A percentile compares a stretch with the other conserved stretches of the same genome.
Evolutionary conservation across 2,888 invertebrate genomes (phyloP).

Genomic region (Linnaemya tessellans): DNA sequence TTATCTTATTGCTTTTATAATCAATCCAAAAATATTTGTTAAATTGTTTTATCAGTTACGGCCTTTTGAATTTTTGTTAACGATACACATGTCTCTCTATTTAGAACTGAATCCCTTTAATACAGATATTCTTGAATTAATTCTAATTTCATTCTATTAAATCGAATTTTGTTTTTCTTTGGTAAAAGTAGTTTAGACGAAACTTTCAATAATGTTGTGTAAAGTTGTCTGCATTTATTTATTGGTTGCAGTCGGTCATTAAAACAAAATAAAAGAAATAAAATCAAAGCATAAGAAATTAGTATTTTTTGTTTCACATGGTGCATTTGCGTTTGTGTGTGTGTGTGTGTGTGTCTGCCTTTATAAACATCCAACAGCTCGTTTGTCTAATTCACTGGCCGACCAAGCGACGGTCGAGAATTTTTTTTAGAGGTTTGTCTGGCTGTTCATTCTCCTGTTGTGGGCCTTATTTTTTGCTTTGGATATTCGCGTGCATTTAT

Average conservation of each 20-base stretch:
- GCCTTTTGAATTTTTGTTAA: no score
- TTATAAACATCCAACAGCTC: neutral
- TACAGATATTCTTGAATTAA: constrained; percentile 14
- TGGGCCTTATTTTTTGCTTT: constrained; percentile 54
- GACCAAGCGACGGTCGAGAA: constrained; percentile 6
- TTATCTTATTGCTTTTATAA: no score
- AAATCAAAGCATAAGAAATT: constrained; percentile 18
- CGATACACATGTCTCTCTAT: neutral
- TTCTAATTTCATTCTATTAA: constrained; percentile 28
- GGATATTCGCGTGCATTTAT: constrained; percentile 65
- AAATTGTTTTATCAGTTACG: neutral
- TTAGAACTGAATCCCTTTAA: neutral
- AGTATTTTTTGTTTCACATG: constrained; percentile 41
- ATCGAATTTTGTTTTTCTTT: constrained; percentile 9
- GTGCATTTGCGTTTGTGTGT: neutral
- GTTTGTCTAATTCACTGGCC: constrained; percentile 21
- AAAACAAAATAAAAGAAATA: constrained; percentile 27
- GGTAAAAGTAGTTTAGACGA: constrained; percentile 8
- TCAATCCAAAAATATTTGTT: no score
- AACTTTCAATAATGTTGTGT: constrained; percentile 25
- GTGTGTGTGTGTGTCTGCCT: neutral
- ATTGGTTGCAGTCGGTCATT: constrained; percentile 54
- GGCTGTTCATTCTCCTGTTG: constrained; percentile 53
- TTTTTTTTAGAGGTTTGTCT: constrained; percentile 20
- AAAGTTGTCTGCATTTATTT: constrained; percentile 51